Percentiles rank a stretch among this genome's conserved stretches.
Evolutionary conservation across 2,113 vertebrate species (phyloP).

Genomic region (Serinus canaria): DNA sequence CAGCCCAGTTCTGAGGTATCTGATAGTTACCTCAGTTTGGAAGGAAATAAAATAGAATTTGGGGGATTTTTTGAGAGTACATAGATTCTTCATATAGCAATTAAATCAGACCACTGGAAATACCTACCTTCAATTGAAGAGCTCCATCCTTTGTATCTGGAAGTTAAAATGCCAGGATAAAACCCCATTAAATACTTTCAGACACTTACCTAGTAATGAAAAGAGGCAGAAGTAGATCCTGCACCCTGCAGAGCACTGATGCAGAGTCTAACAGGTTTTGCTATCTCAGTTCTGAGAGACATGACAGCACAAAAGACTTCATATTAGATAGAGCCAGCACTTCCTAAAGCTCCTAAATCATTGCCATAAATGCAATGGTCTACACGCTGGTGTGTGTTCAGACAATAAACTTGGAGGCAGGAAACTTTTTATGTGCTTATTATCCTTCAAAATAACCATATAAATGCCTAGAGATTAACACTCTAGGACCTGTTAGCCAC

Average conservation of each 20-base stretch:
- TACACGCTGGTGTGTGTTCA: neutral
- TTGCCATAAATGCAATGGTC: neutral
- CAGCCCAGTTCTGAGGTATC: neutral
- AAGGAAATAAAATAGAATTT: neutral
- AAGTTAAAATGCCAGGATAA: neutral
- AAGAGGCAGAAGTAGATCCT: neutral
- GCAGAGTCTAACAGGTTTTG: neutral
- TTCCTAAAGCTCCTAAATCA: neutral
- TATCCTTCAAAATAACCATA: neutral
- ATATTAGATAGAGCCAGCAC: neutral
- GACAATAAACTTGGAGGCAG: neutral
- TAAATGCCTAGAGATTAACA: neutral
- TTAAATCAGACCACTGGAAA: neutral
- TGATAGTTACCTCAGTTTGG: neutral
- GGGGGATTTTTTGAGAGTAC: accelerated
- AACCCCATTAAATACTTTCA: neutral
- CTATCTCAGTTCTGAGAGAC: neutral
- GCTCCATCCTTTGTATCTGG: neutral
- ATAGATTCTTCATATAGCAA: neutral
- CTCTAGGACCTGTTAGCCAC: neutral
- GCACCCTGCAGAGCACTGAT: neutral
- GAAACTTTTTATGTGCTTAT: conserved; percentile 2
- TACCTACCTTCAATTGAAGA: neutral
- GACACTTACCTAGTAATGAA: neutral
- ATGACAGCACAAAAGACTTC: neutral